Percentiles rank a stretch among this genome's conserved stretches.
These are phyloP conservation scores for Lepidurus arcticus DNA, from an alignment of 1,140 invertebrate genomes.

Conservation along the genomic window DNA sequence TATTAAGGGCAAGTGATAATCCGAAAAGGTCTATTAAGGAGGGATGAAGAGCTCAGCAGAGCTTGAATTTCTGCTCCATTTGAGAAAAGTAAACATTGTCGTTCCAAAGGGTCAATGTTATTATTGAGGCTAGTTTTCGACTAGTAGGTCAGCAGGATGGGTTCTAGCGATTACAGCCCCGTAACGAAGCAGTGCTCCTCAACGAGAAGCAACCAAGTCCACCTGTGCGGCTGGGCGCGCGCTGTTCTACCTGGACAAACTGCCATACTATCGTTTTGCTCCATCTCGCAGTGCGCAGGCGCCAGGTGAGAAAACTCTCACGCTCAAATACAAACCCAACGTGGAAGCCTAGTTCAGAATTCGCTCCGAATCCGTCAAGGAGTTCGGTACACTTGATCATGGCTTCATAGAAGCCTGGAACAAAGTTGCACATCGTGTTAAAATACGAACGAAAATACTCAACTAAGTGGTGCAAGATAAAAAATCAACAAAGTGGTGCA, in stretches of 20 bases:
- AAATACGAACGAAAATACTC: no score
- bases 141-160: slow-evolving; percentile 12
- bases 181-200: neutral
- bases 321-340: slow-evolving; percentile 13
- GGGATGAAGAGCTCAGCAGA: neutral
- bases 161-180: neutral
- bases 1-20: neutral
- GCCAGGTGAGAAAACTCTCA: neutral
- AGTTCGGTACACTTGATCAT: neutral
- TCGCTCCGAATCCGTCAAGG: slow-evolving; percentile 10
- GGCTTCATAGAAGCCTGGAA: neutral
- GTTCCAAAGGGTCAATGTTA: neutral
- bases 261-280: neutral
- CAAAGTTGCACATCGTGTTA: no score
- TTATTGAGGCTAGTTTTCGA: neutral
- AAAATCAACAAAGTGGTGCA: neutral
- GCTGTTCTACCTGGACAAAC: neutral
- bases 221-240: neutral
- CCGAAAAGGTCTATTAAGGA: neutral
- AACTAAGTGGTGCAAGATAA: no score
- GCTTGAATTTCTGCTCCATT: slow-evolving; percentile 12
- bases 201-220: neutral
- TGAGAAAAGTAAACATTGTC: neutral
- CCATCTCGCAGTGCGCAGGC: neutral
- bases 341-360: neutral